Percentiles rank a stretch among this genome's conserved stretches.
Conservation (phyloP, 1,140 invertebrate species). For the Ceratina calcarata region DNA sequence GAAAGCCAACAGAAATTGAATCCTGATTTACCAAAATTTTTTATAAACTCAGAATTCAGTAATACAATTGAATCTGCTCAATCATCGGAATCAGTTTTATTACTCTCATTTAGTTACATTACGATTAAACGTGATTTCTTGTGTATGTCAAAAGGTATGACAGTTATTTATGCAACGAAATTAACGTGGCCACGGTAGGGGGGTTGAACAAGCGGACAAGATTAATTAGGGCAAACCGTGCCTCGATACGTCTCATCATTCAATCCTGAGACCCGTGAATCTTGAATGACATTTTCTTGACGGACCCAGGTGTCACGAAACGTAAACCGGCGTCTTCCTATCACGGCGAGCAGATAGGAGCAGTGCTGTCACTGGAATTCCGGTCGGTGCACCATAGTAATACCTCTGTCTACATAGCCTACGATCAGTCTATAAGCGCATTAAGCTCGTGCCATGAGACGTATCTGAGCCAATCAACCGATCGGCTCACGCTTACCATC, state of each 20-base stretch:
- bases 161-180: no score
- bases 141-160: no score
- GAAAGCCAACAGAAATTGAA: no score
- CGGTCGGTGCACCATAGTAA: constrained; percentile 14
- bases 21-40: no score
- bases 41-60: no score
- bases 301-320: not conserved
- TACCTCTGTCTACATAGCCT: constrained; percentile 36
- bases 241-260: not conserved
- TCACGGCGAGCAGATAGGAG: constrained; percentile 2
- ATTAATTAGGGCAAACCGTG: not conserved
- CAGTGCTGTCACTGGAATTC: constrained; percentile 35
- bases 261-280: not conserved
- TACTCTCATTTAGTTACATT: no score
- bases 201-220: not conserved
- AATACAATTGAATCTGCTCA: no score
- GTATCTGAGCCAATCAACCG: constrained; percentile 30
- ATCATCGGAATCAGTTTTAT: no score
- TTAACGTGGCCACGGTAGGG: no score
- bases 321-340: constrained; percentile 5
- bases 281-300: not conserved
- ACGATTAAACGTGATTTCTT: no score
- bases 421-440: constrained; percentile 45
- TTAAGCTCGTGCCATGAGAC: constrained; percentile 24
- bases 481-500: not conserved